Percentiles rank a stretch among this genome's conserved stretches.
These are phyloP conservation scores for Pygmarrhopalites habei DNA, from an alignment of 1,140 invertebrate genomes.

Conservation along the genomic window DNA sequence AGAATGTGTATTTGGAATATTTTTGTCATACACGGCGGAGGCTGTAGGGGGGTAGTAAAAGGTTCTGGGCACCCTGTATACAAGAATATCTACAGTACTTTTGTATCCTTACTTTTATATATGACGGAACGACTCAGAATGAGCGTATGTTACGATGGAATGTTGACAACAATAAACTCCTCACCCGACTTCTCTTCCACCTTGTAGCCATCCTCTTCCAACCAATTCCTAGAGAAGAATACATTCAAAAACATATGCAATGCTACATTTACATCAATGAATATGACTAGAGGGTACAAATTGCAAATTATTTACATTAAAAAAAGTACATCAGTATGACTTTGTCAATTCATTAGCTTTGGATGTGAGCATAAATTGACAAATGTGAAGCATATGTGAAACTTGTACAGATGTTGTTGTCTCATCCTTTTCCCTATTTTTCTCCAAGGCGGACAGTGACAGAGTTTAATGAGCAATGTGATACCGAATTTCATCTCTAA, in stretches of 20 bases:
- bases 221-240: neutral
- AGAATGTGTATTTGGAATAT: too few relatives aligned
- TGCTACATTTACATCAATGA: neutral
- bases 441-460: neutral
- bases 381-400: neutral
- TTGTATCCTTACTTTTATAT: too few relatives aligned
- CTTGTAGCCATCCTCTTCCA: neutral
- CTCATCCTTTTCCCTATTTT: neutral
- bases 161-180: too few relatives aligned
- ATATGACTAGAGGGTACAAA: neutral
- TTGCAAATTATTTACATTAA: neutral
- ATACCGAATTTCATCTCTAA: conserved; percentile 23
- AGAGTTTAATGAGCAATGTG: conserved; percentile 17
- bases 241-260: too few relatives aligned
- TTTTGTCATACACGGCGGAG: too few relatives aligned
- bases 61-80: too few relatives aligned
- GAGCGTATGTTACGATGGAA: too few relatives aligned
- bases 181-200: too few relatives aligned
- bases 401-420: neutral
- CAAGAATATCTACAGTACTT: too few relatives aligned
- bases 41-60: too few relatives aligned
- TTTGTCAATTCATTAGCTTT: neutral
- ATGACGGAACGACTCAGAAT: too few relatives aligned
- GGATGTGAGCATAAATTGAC: neutral
- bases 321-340: neutral